phyloP scores from a whole-genome alignment of 2,797 vertebrate species.

The Myoxocephalus aenaeus region DNA sequence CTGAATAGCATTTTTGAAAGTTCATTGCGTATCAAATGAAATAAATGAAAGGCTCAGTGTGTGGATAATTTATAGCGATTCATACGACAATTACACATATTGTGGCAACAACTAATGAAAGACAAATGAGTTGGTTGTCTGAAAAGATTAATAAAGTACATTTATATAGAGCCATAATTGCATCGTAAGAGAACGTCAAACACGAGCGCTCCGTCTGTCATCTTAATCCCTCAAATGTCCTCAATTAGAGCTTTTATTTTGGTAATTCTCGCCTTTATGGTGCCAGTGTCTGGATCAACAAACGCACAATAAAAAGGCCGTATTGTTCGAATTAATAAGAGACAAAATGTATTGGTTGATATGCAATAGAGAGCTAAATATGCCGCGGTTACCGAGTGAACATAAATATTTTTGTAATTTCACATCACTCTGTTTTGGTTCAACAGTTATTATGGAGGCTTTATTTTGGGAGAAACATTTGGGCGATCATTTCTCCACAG shows the following conservation, averaged over 20 bases:
- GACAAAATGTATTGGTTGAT: conserved; percentile 40
- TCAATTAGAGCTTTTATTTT: conserved; percentile 35
- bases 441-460: conserved; percentile 39
- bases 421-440: conserved; percentile 51
- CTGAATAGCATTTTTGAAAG: not conserved
- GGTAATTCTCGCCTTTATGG: conserved; percentile 49
- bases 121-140: conserved; percentile 4
- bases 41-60: not conserved
- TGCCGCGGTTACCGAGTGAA: conserved; percentile 11
- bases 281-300: conserved; percentile 48
- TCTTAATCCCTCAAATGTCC: conserved; percentile 25
- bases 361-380: conserved; percentile 23
- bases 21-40: not conserved
- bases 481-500: conserved; percentile 54
- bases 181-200: conserved; percentile 16
- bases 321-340: conserved; percentile 41
- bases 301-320: conserved; percentile 39
- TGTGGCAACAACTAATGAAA: conserved; percentile 15
- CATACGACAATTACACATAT: not conserved
- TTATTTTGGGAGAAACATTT: conserved; percentile 71
- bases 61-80: conserved; percentile 2
- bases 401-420: conserved; percentile 51
- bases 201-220: conserved; percentile 35
- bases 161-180: conserved; percentile 24
- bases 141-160: conserved; percentile 9